Conservation (phyloP, 2,797 vertebrate genomes). For the Nyctibius grandis region DNA sequence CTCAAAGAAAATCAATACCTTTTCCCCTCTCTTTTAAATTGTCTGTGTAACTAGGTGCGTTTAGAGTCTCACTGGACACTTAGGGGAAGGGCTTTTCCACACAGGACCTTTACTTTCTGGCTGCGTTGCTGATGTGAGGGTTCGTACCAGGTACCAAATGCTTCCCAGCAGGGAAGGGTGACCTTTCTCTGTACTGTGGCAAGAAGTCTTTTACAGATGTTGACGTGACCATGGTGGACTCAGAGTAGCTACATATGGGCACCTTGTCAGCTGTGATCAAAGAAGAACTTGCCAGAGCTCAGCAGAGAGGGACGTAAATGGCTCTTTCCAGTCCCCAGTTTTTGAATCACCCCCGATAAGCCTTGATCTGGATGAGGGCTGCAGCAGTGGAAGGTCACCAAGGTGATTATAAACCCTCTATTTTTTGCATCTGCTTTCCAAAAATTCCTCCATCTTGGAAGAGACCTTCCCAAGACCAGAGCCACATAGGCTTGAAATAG, state of each 20-base stretch:
- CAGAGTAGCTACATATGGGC: neutral
- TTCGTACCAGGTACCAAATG: neutral
- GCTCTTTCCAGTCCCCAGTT: neutral
- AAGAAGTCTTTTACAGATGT: neutral
- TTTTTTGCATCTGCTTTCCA: neutral
- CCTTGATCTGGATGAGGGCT: neutral
- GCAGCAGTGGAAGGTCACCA: neutral
- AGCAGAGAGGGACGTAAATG: neutral
- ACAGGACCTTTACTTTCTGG: neutral
- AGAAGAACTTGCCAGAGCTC: neutral
- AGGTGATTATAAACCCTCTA: neutral
- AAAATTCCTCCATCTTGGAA: neutral
- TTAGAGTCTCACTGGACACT: neutral
- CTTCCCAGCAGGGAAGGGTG: neutral
- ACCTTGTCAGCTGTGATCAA: neutral
- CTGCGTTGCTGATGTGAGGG: neutral
- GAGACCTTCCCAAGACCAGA: neutral
- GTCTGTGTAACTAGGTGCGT: neutral
- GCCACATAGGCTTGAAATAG: neutral
- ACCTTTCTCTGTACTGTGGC: neutral
- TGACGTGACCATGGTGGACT: fast-evolving
- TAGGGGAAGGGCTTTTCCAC: neutral
- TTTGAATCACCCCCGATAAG: neutral
- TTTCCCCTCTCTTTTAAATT: neutral
- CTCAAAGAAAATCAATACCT: neutral